Conservation (phyloP, 2,888 invertebrate genomes). For the Tetheella fluctuosa region DNA sequence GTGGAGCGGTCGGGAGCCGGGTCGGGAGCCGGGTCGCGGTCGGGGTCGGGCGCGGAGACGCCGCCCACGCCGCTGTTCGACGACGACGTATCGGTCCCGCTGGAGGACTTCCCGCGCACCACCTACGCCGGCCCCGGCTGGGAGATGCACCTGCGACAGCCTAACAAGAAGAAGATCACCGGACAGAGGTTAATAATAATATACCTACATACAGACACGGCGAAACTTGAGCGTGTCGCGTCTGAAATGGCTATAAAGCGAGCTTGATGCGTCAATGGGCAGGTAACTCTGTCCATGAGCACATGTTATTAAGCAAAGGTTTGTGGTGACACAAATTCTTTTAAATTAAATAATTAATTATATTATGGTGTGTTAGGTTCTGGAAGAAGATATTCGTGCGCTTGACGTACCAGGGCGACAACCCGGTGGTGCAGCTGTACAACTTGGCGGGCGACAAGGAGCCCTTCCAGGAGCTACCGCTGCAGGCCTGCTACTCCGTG, state of each 20-base stretch:
- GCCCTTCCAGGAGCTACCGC: slow-evolving; percentile 96
- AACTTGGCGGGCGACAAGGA: slow-evolving; percentile 93
- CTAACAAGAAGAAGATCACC: slow-evolving; percentile 98
- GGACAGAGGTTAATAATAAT: slow-evolving; percentile 91
- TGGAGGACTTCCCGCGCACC: slow-evolving; percentile 95
- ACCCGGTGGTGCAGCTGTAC: slow-evolving; percentile 93
- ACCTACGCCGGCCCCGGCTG: slow-evolving; percentile 93
- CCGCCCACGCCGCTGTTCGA: slow-evolving; percentile 97
- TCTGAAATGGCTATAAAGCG: no score
- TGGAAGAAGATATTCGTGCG: slow-evolving; percentile 99
- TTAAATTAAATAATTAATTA: neutral
- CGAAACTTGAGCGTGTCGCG: no score
- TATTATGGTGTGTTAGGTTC: slow-evolving; percentile 84
- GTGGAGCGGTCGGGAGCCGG: neutral
- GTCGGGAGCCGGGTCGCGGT: slow-evolving; percentile 33
- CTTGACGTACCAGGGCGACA: slow-evolving; percentile 90
- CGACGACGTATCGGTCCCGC: slow-evolving; percentile 95
- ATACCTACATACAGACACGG: no score
- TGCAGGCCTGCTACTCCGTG: slow-evolving; percentile 97
- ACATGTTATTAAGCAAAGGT: no score
- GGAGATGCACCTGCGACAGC: slow-evolving; percentile 98
- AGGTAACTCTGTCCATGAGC: neutral
- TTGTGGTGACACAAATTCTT: no score
- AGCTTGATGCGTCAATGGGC: neutral
- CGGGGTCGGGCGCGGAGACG: slow-evolving; percentile 84